A percentile compares a stretch with the other conserved stretches of the same genome.
Conservation (phyloP, 92 coral and sea anemone species). For the Metridium senile region DNA sequence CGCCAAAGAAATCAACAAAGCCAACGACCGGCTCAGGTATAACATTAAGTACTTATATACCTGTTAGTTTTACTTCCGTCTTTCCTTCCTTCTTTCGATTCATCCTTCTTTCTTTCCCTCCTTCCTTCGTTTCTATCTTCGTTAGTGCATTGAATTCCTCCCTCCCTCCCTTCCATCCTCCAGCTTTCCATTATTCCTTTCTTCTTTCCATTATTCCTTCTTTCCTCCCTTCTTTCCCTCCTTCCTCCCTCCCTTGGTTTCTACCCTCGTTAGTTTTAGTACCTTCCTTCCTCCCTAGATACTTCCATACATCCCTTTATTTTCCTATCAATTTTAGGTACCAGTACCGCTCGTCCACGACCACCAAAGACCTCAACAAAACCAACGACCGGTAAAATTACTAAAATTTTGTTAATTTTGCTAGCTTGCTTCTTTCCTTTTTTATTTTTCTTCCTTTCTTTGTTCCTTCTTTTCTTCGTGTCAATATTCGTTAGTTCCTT, state of each 20-base stretch:
- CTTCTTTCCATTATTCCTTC: not conserved
- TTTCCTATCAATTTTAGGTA: not conserved
- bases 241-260: not conserved
- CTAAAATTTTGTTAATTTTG: too few species aligned
- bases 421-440: too few species aligned
- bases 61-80: not conserved
- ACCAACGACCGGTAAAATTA: not conserved
- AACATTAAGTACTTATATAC: too few species aligned
- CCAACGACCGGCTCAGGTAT: not conserved
- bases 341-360: conserved; percentile 5
- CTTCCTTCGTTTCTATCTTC: not conserved
- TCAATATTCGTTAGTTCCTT: too few species aligned
- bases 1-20: not conserved
- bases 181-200: not conserved
- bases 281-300: not conserved
- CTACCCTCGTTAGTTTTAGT: not conserved
- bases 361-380: not conserved
- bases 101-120: not conserved
- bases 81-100: not conserved
- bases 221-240: not conserved
- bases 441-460: too few species aligned
- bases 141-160: too few species aligned
- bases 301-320: not conserved
- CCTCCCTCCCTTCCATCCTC: too few species aligned
- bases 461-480: too few species aligned